phyloP scores from a whole-genome alignment of 2,888 invertebrate species.

The Drosophila antonietae region DNA sequence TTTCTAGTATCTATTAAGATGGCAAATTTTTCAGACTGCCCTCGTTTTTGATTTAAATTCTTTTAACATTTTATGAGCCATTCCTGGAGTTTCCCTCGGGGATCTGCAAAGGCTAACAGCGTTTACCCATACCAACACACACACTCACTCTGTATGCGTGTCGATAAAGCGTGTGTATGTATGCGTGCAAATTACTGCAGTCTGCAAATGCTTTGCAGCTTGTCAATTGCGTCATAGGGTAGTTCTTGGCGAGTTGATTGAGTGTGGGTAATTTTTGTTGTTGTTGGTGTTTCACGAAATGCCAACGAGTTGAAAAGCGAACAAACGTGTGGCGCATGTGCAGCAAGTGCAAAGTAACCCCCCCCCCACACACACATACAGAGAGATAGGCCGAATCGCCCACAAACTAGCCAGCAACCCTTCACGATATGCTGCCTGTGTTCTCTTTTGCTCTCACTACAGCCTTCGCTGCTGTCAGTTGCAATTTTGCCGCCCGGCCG shows the following conservation, averaged over 20 bases:
- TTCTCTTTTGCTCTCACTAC: constrained; percentile 21
- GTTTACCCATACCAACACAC: background rate
- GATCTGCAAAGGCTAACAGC: constrained; percentile 24
- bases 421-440: constrained; percentile 16
- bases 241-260: constrained; percentile 6
- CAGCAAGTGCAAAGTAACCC: constrained; percentile 21
- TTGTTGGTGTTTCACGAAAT: constrained; percentile 37
- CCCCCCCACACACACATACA: background rate
- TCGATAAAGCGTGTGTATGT: constrained; percentile 32
- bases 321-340: constrained; percentile 60
- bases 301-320: constrained; percentile 66
- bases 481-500: constrained; percentile 80
- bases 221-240: constrained; percentile 47
- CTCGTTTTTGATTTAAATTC: constrained; percentile 2
- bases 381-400: background rate
- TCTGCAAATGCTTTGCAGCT: constrained; percentile 15
- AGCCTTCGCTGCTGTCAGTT: constrained; percentile 66
- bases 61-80: constrained; percentile 24
- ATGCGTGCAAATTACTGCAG: constrained; percentile 45
- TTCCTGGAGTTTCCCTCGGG: constrained; percentile 43
- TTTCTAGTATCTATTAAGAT: background rate
- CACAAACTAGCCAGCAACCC: constrained; percentile 37
- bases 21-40: background rate
- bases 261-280: background rate
- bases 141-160: background rate